A percentile compares a stretch with the other conserved stretches of the same genome.
phyloP scores from a whole-genome alignment of 2,888 invertebrate genomes.

The Noctua janthe region DNA sequence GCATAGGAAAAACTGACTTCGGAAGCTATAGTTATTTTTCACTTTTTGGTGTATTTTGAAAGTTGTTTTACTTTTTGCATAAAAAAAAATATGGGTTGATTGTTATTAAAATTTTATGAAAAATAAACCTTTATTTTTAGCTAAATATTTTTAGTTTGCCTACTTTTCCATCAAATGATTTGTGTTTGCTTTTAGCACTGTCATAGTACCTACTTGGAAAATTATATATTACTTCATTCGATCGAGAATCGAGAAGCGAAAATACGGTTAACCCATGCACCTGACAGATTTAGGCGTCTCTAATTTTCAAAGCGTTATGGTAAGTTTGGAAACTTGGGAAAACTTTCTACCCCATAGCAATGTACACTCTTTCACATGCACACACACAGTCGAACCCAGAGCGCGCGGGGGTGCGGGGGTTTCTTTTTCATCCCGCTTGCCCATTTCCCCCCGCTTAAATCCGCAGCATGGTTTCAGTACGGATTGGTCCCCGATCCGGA shows the following conservation, averaged over 20 bases:
- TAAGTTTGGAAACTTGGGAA: not conserved
- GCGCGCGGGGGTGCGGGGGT: constrained; percentile 11
- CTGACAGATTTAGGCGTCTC: not conserved
- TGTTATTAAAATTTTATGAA: no score
- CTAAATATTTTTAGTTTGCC: not conserved
- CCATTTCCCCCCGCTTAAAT: not conserved
- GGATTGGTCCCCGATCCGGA: constrained; percentile 46
- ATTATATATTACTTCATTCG: not conserved
- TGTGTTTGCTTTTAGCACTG: no score
- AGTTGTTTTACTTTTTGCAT: no score
- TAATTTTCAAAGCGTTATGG: not conserved
- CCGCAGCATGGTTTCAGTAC: not conserved
- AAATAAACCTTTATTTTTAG: not conserved
- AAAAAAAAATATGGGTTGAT: no score
- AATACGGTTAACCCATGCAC: not conserved
- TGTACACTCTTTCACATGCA: not conserved
- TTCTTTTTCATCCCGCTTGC: constrained; percentile 39
- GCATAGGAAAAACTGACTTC: no score
- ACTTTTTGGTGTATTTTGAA: no score
- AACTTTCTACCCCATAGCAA: not conserved
- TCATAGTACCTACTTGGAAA: not conserved
- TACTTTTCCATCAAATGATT: no score
- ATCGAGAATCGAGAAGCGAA: not conserved
- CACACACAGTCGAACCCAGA: not conserved
- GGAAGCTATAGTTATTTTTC: no score